Evolutionary conservation across 2,888 invertebrate genomes (phyloP).

Genomic region (Netelia fuscicornis): DNA sequence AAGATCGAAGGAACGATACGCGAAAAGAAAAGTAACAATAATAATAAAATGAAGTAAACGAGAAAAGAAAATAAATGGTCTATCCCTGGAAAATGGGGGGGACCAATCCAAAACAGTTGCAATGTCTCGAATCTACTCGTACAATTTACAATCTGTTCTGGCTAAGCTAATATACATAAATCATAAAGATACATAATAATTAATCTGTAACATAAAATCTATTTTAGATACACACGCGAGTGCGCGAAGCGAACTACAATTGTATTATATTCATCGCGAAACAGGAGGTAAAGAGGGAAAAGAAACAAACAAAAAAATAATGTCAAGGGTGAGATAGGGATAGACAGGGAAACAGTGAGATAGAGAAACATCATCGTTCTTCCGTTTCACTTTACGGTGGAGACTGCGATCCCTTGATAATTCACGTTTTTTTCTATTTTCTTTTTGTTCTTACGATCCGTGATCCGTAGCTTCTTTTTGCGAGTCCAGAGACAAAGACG

Average conservation of each 20-base stretch:
- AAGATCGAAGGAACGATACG: background rate
- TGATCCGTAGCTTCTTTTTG: slow-evolving; percentile 13
- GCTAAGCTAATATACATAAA: slow-evolving; percentile 55
- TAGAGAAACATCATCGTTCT: slow-evolving; percentile 46
- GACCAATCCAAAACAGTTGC: slow-evolving; percentile 40
- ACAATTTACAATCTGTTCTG: slow-evolving; percentile 53
- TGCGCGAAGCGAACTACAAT: slow-evolving; percentile 44
- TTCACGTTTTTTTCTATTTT: slow-evolving; percentile 6
- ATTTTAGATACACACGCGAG: slow-evolving; percentile 66
- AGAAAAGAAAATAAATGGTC: slow-evolving; percentile 34
- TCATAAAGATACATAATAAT: slow-evolving; percentile 55
- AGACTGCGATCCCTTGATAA: slow-evolving; percentile 57
- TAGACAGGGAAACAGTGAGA: slow-evolving; percentile 28
- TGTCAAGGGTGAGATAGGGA: slow-evolving; percentile 20
- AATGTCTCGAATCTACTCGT: slow-evolving; percentile 56
- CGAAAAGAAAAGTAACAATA: slow-evolving; percentile 12
- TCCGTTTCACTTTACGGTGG: slow-evolving; percentile 56
- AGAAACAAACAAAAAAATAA: slow-evolving; percentile 17
- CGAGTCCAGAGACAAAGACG: slow-evolving; percentile 10
- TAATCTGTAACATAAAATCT: slow-evolving; percentile 67
- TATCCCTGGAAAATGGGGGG: slow-evolving; percentile 11
- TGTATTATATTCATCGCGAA: slow-evolving; percentile 59
- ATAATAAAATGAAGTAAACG: background rate
- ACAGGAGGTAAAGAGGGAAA: slow-evolving; percentile 7
- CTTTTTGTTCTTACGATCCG: background rate